These are phyloP conservation scores for Epinephelus fuscoguttatus DNA, from an alignment of 2,113 vertebrate species.

Conservation along the genomic window DNA sequence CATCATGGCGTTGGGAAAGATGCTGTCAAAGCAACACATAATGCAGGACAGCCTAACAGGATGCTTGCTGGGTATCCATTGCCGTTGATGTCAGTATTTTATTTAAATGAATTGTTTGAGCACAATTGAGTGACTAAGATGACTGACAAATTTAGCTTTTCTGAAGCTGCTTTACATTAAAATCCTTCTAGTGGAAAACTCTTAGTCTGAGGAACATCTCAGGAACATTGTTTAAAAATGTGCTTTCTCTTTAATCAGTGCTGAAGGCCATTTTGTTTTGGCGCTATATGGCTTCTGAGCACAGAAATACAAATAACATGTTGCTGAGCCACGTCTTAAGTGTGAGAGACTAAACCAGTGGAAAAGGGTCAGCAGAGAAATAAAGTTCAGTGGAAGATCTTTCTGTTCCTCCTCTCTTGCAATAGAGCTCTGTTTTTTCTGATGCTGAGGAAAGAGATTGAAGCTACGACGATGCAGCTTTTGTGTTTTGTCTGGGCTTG, in stretches of 20 bases:
- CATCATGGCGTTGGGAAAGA: background rate
- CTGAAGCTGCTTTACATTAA: background rate
- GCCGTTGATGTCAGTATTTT: background rate
- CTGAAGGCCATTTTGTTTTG: background rate
- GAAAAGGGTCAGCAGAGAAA: background rate
- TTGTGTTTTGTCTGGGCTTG: constrained; percentile 30
- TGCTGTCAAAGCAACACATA: background rate
- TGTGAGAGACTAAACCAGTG: background rate
- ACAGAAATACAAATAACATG: background rate
- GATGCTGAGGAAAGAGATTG: background rate
- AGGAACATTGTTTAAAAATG: no score
- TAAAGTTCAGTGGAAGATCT: background rate
- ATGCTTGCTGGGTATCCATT: background rate
- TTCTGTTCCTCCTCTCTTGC: background rate
- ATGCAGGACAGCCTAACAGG: background rate
- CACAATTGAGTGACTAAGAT: background rate
- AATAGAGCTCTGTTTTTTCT: background rate
- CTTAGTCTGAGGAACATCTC: background rate
- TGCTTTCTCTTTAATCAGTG: no score
- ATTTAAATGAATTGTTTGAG: background rate
- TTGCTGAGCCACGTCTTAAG: background rate
- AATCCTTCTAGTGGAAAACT: background rate
- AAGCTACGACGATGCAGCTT: background rate
- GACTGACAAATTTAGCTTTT: background rate
- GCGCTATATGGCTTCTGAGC: background rate